Conservation (phyloP, 2,113 vertebrate species). For the Aptenodytes patagonicus region DNA sequence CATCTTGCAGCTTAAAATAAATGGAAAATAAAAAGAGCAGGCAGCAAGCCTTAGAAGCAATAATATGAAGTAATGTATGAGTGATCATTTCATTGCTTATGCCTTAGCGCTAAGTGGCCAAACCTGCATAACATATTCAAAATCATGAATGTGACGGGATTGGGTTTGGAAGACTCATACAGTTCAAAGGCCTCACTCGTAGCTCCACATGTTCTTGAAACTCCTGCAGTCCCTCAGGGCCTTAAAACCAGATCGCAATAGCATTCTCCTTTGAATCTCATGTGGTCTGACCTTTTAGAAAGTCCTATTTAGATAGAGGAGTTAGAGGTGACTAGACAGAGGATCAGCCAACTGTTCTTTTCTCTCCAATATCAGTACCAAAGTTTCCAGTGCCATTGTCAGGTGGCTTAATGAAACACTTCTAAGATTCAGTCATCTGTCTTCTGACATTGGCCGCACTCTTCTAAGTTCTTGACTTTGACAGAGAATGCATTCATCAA, state of each 20-base stretch:
- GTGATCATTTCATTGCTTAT: not conserved
- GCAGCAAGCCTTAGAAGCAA: not conserved
- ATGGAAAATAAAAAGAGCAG: conserved; percentile 11
- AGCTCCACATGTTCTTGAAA: not conserved
- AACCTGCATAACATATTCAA: conserved; percentile 9
- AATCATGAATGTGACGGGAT: not conserved
- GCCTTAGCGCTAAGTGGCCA: not conserved
- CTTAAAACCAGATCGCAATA: conserved; percentile 6
- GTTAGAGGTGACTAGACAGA: not conserved
- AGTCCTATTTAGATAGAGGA: not conserved
- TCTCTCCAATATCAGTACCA: not conserved
- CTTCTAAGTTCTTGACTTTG: not conserved
- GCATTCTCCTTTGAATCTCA: not conserved
- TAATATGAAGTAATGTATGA: not conserved
- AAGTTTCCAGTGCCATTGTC: not conserved
- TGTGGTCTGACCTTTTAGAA: not conserved
- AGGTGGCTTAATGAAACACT: not conserved
- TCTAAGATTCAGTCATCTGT: not conserved
- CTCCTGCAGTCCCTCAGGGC: conserved; percentile 34
- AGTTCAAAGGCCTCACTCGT: conserved; percentile 16
- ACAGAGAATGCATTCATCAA: not conserved
- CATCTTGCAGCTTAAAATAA: not conserved
- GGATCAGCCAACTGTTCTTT: not conserved
- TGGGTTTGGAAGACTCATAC: not conserved
- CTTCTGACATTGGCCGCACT: not conserved